Evolutionary conservation across 1,140 invertebrate genomes (phyloP), one percentile per base, ranked within the genome.

Genomic region (Rhyzopertha dominica): DNA sequence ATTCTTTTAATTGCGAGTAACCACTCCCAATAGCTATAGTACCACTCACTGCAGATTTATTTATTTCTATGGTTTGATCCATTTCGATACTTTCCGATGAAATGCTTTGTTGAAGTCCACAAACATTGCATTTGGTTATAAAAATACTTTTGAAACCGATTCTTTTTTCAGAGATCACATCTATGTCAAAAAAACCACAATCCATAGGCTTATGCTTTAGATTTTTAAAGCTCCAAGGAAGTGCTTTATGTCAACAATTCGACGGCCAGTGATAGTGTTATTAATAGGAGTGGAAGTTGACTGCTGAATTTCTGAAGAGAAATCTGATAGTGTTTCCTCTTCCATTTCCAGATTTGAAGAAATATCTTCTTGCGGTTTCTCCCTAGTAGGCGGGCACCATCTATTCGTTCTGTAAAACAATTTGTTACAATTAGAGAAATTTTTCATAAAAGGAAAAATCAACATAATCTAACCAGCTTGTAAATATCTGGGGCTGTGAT

Each of bases 1-100:
- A n/a, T n/a, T 19, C 31, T 14, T 43, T 43, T 7, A 43, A 37
- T 36, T 43, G 41, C 4, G 28, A 19, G 10, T 43, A 19, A 5
- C 41, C 31, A 12, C 16, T 14, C 17, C 41, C 41, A n/a, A 17
- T 38, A 13, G 41, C 14, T 5, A 43, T 42, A 3, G 20, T 31
- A 5, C 29, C 41, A 10, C 29, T 30, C 13, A 30, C 29, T 14
- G 10, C 10, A 16, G 29, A 12, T 30, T 30, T 16, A 30, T 30
- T 30, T 4, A 10, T 30, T 5, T 30, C 29, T 16, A 10, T 30
- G 29, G 29, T 30, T n/a, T n/a, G n/a, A n/a, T n/a, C n/a, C n/a
- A n/a, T n/a, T 30, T 30, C 29, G 17, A 5, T 10, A 10, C 29
- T 30, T 30, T 30, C 29, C 29, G 29, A 14, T 4, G 29, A 30